Evolutionary conservation across 1,140 invertebrate species (phyloP), one percentile per base, ranked within the genome.

Genomic region (Rhyzopertha dominica): DNA sequence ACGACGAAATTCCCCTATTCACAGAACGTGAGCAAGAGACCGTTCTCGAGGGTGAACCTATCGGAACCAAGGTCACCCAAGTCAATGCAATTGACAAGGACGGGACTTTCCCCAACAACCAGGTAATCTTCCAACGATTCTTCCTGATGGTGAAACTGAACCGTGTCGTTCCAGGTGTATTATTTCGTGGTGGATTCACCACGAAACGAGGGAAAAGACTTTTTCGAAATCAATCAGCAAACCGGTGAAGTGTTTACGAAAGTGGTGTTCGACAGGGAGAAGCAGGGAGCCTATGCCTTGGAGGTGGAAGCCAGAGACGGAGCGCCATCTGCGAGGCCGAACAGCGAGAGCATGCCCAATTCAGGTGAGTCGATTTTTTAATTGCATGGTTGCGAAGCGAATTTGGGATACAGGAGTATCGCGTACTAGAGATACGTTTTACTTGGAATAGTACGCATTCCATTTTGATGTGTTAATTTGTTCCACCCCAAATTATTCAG

Each of bases 41-140:
- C 10, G 92, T 95, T 26, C 75, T 93, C 36, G 92, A 95, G 74
- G 90, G 92, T 32, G 90, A 96, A 72, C 89, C 87, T 17, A 81
- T 90, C 49, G 92, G 93, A 24, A 94, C 91, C 35, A 89, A 90
- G 74, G 94, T 98, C 42, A 94, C 91, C 16, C 90, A 95, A 73
- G 90, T 98, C 53, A 89, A 93, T 67, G 94, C 95, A 16, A 90
- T 92, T 32, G 95, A 98, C 73, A 92, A 91, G 65, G 95, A 98
- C 71, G 91, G 91, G 57, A 95, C 90, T 17, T 88, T 86, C 58
- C 91, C 90, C 14, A 94, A 94, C 68, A 95, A 94, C 74, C 81
- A 90, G 77, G 90, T 93, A 74, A 74, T n/a, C n/a, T n/a, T n/a
- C n/a, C n/a, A n/a, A n/a, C n/a, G n/a, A n/a, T n/a, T n/a, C n/a